Conservation (phyloP, 1,140 invertebrate species). For the Sogatella furcifera region DNA sequence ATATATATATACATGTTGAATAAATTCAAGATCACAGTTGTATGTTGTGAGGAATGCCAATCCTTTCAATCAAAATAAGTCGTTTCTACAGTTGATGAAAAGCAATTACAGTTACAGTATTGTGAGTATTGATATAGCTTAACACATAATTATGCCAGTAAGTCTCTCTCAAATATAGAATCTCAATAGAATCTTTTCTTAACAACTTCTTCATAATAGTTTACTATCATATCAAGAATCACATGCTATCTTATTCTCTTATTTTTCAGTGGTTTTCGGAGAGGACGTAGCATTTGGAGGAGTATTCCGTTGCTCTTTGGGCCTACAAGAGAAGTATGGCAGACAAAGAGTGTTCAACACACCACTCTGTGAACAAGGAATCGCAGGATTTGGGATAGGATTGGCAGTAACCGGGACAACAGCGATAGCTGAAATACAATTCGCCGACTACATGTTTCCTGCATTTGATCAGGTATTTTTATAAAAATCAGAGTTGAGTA, state of each 20-base stretch:
- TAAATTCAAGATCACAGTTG: too few relatives aligned
- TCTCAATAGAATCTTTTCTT: not conserved
- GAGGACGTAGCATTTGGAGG: conserved; percentile 99
- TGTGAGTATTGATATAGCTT: too few relatives aligned
- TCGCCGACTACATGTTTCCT: conserved; percentile 98
- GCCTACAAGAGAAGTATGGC: conserved; percentile 89
- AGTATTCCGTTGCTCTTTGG: conserved; percentile 92
- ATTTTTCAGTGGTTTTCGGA: conserved; percentile 72
- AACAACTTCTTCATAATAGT: conserved; percentile 6
- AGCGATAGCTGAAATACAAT: conserved; percentile 98
- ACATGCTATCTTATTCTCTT: not conserved
- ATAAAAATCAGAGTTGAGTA: not conserved
- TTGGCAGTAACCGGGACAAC: conserved; percentile 79
- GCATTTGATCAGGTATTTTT: conserved; percentile 89
- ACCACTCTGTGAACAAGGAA: conserved; percentile 96
- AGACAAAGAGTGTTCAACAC: conserved; percentile 94
- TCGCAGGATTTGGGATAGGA: conserved; percentile 95
- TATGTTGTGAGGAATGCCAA: too few relatives aligned
- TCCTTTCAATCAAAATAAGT: too few relatives aligned
- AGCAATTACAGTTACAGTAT: too few relatives aligned
- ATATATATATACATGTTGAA: too few relatives aligned
- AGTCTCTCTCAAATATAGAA: not conserved
- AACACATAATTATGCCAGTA: not conserved
- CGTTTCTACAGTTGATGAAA: too few relatives aligned
- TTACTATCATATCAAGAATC: not conserved